A percentile compares a stretch with the other conserved stretches of the same genome.
These are phyloP conservation scores for Electrophaes corylata DNA, from an alignment of 2,888 invertebrate species.

Conservation along the genomic window DNA sequence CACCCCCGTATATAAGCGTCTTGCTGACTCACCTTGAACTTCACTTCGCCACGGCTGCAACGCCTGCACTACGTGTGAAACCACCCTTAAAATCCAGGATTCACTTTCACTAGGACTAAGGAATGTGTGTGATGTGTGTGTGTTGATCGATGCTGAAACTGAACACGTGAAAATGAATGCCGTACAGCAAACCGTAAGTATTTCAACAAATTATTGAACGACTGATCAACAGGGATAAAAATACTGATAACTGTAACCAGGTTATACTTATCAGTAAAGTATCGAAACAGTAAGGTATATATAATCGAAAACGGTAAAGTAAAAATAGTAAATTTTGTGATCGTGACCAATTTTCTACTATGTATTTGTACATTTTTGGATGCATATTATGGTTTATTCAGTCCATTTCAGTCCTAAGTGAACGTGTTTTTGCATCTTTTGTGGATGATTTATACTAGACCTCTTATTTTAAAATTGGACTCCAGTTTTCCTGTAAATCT, in stretches of 20 bases:
- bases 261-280: too few species aligned
- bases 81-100: slow-evolving; percentile 33
- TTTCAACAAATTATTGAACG: background rate
- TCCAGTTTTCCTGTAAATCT: too few species aligned
- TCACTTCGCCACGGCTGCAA: slow-evolving; percentile 68
- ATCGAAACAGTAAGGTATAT: too few species aligned
- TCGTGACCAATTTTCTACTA: too few species aligned
- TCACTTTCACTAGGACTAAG: slow-evolving; percentile 41
- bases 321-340: too few species aligned
- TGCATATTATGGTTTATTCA: too few species aligned
- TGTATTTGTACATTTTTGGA: too few species aligned
- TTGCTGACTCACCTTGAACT: slow-evolving; percentile 79
- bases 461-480: too few species aligned
- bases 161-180: slow-evolving; percentile 61
- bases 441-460: too few species aligned
- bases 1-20: slow-evolving; percentile 80
- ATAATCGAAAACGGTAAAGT: too few species aligned
- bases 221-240: background rate
- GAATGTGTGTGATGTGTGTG: slow-evolving; percentile 45
- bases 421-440: too few species aligned
- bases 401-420: too few species aligned
- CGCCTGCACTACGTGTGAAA: slow-evolving; percentile 40
- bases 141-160: slow-evolving; percentile 49
- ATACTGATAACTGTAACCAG: background rate
- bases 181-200: slow-evolving; percentile 72